Conservation (phyloP, 2,797 vertebrate species). For the Argya squamiceps region DNA sequence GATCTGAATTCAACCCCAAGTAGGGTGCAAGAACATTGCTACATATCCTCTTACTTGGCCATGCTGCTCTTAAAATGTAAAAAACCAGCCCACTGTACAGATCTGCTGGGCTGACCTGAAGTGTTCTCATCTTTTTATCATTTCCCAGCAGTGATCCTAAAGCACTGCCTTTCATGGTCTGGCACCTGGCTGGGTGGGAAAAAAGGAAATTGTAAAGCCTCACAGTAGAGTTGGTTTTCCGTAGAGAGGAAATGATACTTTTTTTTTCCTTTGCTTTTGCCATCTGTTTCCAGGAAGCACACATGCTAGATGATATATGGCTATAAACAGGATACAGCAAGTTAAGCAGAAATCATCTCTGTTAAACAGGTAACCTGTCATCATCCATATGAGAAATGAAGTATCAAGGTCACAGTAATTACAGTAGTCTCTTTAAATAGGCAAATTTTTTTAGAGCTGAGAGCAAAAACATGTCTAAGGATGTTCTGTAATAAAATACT, state of each 20-base stretch:
- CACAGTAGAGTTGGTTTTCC: background rate
- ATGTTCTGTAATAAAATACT: background rate
- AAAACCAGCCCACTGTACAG: background rate
- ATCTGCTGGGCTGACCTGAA: background rate
- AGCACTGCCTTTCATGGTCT: background rate
- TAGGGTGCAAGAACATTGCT: background rate
- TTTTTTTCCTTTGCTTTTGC: background rate
- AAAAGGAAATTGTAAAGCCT: background rate
- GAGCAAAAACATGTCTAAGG: background rate
- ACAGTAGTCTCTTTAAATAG: background rate
- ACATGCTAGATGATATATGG: background rate
- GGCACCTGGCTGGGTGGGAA: background rate
- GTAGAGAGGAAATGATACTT: background rate
- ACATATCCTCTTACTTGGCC: background rate
- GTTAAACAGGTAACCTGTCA: background rate
- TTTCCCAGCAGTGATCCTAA: background rate
- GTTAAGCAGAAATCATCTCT: conserved; percentile 1
- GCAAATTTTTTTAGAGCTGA: background rate
- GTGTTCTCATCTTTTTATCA: background rate
- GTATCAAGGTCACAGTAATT: background rate
- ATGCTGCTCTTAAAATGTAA: background rate
- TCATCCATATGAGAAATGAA: background rate
- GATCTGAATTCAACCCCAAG: background rate
- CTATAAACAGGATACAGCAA: background rate
- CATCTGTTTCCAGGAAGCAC: conserved; percentile 37